Evolutionary conservation across 1,140 invertebrate genomes (phyloP), one percentile per base, ranked within the genome.

Genomic region (Microvelia longipes): DNA sequence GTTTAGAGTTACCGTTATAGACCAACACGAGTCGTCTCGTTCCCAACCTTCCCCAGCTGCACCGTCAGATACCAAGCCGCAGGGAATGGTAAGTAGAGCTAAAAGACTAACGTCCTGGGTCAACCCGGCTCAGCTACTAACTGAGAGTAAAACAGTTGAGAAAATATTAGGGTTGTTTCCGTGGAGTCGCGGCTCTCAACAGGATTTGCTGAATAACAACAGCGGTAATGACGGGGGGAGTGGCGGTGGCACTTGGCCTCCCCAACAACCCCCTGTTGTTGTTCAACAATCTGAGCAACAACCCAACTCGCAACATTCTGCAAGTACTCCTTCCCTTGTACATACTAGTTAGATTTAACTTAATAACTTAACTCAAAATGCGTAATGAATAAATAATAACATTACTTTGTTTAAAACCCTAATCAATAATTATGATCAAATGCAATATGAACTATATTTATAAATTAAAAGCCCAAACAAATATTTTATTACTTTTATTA

Each of bases 1-100:
- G 19, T 76, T 76, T 65, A 71, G 69, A 66, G 75, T 76, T 13
- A 74, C 75, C 0, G 28, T 72, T 15, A 73, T 75, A 0, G 73
- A 74, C 25, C 25, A 50, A 2, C 19, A 25, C 11, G 5, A 66
- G n/a, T 50, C 35, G 5, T n/a, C n/a, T n/a, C n/a, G n/a, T n/a
- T 11, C 5, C 5, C 14, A 14, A 25, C 29, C 70, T 19, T 27
- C 50, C 1, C 61, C 69, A 67, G 66, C 72, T 35, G 67, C 71
- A 15, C 65, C 72, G 1, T 69, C 71, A 15, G 66, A 73, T 29
- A 60, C 74, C 2, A 63, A 66, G 2, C 71, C 71, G 14, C 71
- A 73, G 60, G 66, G 74, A 15, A 61, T 73, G 11, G 74, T 73
- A n/a, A 74, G 74, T 67, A 60, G 68, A 2, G 69, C 69, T 2